phyloP scores from a whole-genome alignment of 1,140 invertebrate species.

The Dinoponera quadriceps region DNA sequence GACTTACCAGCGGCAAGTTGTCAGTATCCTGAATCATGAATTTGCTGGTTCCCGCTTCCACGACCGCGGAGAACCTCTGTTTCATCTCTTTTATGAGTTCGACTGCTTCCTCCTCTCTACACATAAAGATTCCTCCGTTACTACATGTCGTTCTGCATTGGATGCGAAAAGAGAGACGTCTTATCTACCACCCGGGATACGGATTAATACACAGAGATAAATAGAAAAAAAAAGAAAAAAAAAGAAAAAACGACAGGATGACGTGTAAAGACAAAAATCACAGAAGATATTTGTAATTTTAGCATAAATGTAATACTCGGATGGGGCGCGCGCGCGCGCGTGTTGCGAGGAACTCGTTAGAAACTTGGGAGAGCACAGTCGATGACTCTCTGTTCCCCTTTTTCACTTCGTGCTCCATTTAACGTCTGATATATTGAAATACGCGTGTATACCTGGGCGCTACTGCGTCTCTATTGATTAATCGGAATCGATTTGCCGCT shows the following conservation, averaged over 20 bases:
- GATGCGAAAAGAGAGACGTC: neutral
- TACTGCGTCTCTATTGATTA: neutral
- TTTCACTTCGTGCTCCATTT: no score
- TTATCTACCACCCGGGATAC: neutral
- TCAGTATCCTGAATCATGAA: constrained; percentile 55
- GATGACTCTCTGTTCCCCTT: no score
- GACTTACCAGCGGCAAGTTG: constrained; percentile 40
- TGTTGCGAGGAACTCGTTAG: no score
- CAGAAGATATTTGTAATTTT: no score
- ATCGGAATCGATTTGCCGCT: neutral
- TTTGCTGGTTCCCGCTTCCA: constrained; percentile 72
- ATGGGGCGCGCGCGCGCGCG: no score
- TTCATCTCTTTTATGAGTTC: constrained; percentile 90
- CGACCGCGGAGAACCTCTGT: constrained; percentile 88
- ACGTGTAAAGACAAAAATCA: no score
- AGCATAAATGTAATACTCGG: no score
- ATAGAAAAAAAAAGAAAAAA: neutral
- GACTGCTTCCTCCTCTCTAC: constrained; percentile 89
- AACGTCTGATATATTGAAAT: no score
- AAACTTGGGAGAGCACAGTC: no score
- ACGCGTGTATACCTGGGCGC: no score
- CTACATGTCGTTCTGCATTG: neutral
- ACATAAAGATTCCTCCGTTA: constrained; percentile 48
- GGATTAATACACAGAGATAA: no score
- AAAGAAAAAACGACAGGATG: neutral